Conservation (phyloP, 2,113 vertebrate species). For the Pachycephala philippinensis region DNA sequence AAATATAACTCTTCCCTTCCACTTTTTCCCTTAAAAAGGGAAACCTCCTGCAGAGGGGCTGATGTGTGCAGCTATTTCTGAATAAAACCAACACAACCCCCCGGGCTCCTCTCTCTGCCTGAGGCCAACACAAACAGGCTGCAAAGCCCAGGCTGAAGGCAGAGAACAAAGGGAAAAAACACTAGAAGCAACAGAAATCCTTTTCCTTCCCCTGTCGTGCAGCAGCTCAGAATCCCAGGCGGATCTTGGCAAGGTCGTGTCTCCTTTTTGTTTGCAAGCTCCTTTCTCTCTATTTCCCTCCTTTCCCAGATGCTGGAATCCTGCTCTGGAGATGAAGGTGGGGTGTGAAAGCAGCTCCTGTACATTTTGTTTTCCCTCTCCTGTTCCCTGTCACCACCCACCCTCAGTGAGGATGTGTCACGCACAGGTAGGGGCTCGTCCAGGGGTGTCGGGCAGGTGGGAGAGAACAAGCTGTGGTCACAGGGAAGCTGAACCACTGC, state of each 20-base stretch:
- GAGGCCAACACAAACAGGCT: background rate
- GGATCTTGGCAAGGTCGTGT: background rate
- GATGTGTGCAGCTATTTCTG: background rate
- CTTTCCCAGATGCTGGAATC: background rate
- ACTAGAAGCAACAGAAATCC: background rate
- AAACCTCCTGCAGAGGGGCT: background rate
- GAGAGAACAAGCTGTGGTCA: background rate
- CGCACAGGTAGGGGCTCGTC: fast-evolving
- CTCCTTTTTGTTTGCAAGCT: background rate
- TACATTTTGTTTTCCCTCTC: background rate
- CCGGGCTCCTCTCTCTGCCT: background rate
- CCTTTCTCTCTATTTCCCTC: background rate
- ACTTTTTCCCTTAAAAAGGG: background rate
- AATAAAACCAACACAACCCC: background rate
- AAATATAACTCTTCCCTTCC: background rate
- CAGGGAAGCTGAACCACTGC: background rate
- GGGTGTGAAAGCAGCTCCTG: background rate
- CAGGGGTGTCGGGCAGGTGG: fast-evolving
- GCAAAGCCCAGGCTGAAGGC: background rate
- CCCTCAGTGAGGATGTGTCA: fast-evolving
- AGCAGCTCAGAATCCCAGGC: background rate
- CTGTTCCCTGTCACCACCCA: background rate
- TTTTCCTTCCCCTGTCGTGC: background rate
- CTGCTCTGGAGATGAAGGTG: background rate
- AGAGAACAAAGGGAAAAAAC: background rate